phyloP scores from a whole-genome alignment of 2,888 invertebrate species.

The Cistogaster globosa region DNA sequence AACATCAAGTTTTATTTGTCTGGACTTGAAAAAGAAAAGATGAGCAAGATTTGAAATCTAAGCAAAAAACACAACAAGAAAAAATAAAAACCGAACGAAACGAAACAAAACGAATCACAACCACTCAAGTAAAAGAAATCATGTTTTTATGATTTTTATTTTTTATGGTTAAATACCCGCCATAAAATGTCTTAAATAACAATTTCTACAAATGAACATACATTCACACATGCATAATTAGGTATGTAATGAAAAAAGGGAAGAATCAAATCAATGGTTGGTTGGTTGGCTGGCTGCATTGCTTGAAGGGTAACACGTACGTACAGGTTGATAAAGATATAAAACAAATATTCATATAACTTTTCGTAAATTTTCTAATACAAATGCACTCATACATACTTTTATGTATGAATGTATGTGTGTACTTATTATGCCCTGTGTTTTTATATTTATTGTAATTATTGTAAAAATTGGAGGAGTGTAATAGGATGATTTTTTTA shows the following conservation, averaged over 20 bases:
- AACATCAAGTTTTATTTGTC: conserved; percentile 28
- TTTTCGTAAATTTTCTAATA: background rate
- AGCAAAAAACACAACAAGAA: conserved; percentile 48
- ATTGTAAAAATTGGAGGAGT: too few species aligned
- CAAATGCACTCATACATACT: background rate
- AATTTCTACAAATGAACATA: conserved; percentile 13
- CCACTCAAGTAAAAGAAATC: conserved; percentile 27
- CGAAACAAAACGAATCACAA: conserved; percentile 2
- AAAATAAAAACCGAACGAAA: too few species aligned
- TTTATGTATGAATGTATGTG: too few species aligned
- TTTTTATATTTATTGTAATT: too few species aligned
- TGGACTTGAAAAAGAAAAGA: conserved; percentile 17
- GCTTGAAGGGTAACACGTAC: conserved; percentile 60
- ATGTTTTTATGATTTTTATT: conserved; percentile 39
- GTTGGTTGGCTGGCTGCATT: conserved; percentile 45
- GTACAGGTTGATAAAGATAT: conserved; percentile 59
- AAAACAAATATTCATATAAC: conserved; percentile 45
- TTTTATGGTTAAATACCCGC: conserved; percentile 60
- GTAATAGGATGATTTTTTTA: too few species aligned
- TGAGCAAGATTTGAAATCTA: conserved; percentile 49
- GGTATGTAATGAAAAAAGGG: conserved; percentile 44
- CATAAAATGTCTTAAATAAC: conserved; percentile 34
- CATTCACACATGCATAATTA: conserved; percentile 1
- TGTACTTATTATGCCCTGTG: too few species aligned
- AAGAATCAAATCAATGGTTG: conserved; percentile 54